These are phyloP conservation scores for Andrena cerasifolii DNA, from an alignment of 1,140 invertebrate species.

Conservation along the genomic window DNA sequence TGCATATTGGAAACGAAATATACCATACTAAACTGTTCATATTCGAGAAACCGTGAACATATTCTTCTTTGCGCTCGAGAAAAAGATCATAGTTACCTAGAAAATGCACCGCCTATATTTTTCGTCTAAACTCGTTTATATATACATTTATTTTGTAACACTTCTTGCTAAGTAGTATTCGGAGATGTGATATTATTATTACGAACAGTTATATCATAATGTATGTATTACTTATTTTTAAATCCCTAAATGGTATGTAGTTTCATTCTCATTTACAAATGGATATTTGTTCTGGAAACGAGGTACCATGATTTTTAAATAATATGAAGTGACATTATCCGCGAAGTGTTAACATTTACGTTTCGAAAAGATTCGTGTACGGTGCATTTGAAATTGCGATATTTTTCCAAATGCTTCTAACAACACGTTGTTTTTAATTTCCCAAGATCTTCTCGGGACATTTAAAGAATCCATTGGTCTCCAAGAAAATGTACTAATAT, in stretches of 20 bases:
- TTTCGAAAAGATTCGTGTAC: not conserved
- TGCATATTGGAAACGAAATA: slow-evolving; percentile 25
- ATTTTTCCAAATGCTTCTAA: not conserved
- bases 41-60: slow-evolving; percentile 14
- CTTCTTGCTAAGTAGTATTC: slow-evolving; percentile 71
- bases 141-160: slow-evolving; percentile 75
- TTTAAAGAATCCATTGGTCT: not conserved
- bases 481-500: slow-evolving; percentile 38
- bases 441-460: slow-evolving; percentile 6
- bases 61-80: slow-evolving; percentile 41
- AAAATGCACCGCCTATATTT: slow-evolving; percentile 76
- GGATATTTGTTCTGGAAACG: slow-evolving; percentile 22
- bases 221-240: slow-evolving; percentile 48
- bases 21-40: slow-evolving; percentile 24
- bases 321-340: slow-evolving; percentile 23
- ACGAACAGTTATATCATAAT: slow-evolving; percentile 51
- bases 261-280: slow-evolving; percentile 48
- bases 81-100: slow-evolving; percentile 64
- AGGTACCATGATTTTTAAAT: slow-evolving; percentile 41
- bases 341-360: not conserved
- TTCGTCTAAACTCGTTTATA: slow-evolving; percentile 74
- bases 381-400: not conserved
- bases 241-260: slow-evolving; percentile 28
- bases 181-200: slow-evolving; percentile 75
- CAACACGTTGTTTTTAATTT: not conserved